A percentile compares a stretch with the other conserved stretches of the same genome.
Evolutionary conservation across 1,140 invertebrate genomes (phyloP).

Genomic region (Chionoecetes opilio): DNA sequence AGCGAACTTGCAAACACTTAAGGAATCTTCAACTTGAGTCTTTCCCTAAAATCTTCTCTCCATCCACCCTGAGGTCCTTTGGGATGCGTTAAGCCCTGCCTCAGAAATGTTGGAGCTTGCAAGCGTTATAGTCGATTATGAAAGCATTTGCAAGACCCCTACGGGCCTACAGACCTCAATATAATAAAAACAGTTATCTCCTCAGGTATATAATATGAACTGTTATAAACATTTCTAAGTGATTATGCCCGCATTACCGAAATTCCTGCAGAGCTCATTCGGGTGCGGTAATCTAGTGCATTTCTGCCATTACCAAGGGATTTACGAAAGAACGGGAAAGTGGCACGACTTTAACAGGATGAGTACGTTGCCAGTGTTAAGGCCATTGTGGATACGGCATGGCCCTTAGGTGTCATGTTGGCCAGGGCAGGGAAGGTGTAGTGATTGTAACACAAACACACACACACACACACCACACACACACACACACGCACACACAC

Average conservation of each 20-base stretch:
- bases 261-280: slow-evolving; percentile 39
- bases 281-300: not conserved
- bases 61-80: not conserved
- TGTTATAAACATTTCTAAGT: too few relatives aligned
- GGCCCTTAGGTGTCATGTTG: not conserved
- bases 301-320: not conserved
- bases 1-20: too few relatives aligned
- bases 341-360: not conserved
- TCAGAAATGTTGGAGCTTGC: not conserved
- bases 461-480: not conserved
- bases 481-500: slow-evolving; percentile 12
- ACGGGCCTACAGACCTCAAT: too few relatives aligned
- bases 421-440: not conserved
- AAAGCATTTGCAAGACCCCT: slow-evolving; percentile 34
- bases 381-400: too few relatives aligned
- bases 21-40: too few relatives aligned
- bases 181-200: too few relatives aligned
- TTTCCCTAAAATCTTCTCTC: too few relatives aligned
- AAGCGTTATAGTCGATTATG: slow-evolving; percentile 40
- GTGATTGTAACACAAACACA: not conserved
- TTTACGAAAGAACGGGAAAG: not conserved
- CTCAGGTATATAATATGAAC: too few relatives aligned
- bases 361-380: too few relatives aligned
- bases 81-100: not conserved
- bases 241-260: not conserved